Conservation (phyloP, 2,797 vertebrate species). For the Sibirionetta formosa region DNA sequence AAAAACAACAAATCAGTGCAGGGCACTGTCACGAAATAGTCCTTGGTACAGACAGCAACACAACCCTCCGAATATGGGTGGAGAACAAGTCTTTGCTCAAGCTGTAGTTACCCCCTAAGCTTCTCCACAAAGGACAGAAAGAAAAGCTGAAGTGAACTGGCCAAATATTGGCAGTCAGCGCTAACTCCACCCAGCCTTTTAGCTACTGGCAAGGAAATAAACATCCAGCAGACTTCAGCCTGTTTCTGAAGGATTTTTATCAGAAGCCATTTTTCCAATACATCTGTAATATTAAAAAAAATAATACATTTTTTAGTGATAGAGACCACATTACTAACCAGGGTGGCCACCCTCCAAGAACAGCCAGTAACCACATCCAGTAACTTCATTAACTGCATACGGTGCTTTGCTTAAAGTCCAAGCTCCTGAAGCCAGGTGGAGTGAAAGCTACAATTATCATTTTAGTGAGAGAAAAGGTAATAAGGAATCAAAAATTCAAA, state of each 20-base stretch:
- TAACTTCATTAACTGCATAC: background rate
- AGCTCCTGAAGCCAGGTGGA: background rate
- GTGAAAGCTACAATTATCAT: background rate
- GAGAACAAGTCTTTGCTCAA: background rate
- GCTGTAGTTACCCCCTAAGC: background rate
- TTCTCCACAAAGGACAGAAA: conserved; percentile 12
- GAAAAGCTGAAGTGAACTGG: background rate
- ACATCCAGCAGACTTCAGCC: background rate
- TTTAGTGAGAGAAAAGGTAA: background rate
- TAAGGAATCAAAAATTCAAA: background rate
- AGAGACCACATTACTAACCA: background rate
- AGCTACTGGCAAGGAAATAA: background rate
- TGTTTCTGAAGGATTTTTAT: background rate
- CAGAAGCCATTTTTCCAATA: background rate
- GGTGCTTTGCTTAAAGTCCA: background rate
- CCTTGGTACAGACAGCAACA: background rate
- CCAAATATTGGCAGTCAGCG: background rate
- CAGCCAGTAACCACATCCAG: background rate
- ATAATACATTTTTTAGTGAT: background rate
- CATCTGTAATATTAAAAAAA: background rate
- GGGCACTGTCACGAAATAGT: background rate
- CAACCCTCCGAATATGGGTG: background rate
- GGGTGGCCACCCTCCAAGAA: background rate
- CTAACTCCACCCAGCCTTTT: background rate
- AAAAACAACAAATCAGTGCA: conserved; percentile 37